Conservation (phyloP, 2,888 invertebrate species). For the Leptothorax acervorum region DNA sequence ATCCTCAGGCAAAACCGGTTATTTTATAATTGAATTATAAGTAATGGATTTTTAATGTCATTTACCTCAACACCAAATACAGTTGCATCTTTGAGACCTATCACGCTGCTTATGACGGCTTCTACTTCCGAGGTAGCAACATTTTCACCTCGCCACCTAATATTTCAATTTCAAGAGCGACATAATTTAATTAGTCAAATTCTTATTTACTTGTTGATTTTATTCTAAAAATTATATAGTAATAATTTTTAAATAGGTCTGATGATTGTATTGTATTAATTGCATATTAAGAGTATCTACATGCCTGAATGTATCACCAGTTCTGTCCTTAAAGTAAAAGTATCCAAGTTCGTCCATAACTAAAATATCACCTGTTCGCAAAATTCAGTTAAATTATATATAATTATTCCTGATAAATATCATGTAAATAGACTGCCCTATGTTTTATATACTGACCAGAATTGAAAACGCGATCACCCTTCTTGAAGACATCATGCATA, state of each 20-base stretch:
- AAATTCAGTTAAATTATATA: slow-evolving; percentile 39
- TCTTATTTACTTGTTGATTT: not conserved
- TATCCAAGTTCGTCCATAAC: slow-evolving; percentile 97
- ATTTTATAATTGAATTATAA: not conserved
- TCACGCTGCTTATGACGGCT: slow-evolving; percentile 92
- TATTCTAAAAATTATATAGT: not conserved
- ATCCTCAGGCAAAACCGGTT: not conserved
- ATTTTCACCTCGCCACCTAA: slow-evolving; percentile 97
- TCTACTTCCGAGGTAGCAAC: slow-evolving; percentile 98
- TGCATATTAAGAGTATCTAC: not conserved
- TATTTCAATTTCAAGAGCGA: slow-evolving; percentile 6
- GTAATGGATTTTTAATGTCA: not conserved
- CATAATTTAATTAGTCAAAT: slow-evolving; percentile 4
- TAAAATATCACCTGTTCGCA: slow-evolving; percentile 91
- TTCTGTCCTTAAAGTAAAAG: slow-evolving; percentile 96
- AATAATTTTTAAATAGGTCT: not conserved
- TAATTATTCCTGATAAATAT: not conserved
- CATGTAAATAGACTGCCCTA: slow-evolving; percentile 6
- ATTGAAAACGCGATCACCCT: slow-evolving; percentile 96
- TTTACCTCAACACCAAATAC: slow-evolving; percentile 97
- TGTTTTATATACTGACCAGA: slow-evolving; percentile 86
- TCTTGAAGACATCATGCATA: slow-evolving; percentile 92
- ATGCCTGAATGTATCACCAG: slow-evolving; percentile 92
- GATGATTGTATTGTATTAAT: not conserved
- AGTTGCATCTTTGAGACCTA: slow-evolving; percentile 92